phyloP scores from a whole-genome alignment of 2,113 vertebrate genomes.

The Melanocharis versteri region DNA sequence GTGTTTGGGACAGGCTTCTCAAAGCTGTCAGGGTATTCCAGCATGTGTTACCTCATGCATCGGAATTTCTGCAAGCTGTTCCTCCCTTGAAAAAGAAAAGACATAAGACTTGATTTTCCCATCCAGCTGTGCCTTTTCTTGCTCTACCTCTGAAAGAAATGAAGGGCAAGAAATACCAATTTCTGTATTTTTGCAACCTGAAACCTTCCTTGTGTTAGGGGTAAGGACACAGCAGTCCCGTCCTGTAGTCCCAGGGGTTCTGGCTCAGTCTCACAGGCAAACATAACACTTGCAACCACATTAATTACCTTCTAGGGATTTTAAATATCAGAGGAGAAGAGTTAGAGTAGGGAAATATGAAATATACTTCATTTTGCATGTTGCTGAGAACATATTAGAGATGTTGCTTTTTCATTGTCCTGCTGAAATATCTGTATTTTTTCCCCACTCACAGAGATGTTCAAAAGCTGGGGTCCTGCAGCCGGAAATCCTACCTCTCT shows the following conservation, averaged over 20 bases:
- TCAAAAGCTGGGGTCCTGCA: slow-evolving; percentile 67
- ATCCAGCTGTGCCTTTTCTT: background rate
- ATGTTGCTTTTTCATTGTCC: background rate
- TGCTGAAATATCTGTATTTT: background rate
- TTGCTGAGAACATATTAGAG: background rate
- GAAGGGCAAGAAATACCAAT: background rate
- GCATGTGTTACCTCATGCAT: background rate
- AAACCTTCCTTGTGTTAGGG: background rate
- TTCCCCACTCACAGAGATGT: slow-evolving; percentile 26
- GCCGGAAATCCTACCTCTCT: slow-evolving; percentile 50
- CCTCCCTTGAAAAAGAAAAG: background rate
- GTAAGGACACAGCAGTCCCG: background rate
- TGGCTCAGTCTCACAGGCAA: background rate
- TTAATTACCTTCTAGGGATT: background rate
- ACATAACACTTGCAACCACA: background rate
- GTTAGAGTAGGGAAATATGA: background rate
- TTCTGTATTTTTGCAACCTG: background rate
- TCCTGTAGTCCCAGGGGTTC: background rate
- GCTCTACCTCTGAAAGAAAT: background rate
- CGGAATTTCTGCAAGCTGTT: background rate
- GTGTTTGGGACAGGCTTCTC: background rate
- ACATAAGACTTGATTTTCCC: background rate
- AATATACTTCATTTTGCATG: background rate
- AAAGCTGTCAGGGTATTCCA: background rate
- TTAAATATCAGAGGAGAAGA: background rate